A percentile compares a stretch with the other conserved stretches of the same genome.
Conservation (phyloP, 2,888 invertebrate genomes). For the Rhorus exstirpatorius region DNA sequence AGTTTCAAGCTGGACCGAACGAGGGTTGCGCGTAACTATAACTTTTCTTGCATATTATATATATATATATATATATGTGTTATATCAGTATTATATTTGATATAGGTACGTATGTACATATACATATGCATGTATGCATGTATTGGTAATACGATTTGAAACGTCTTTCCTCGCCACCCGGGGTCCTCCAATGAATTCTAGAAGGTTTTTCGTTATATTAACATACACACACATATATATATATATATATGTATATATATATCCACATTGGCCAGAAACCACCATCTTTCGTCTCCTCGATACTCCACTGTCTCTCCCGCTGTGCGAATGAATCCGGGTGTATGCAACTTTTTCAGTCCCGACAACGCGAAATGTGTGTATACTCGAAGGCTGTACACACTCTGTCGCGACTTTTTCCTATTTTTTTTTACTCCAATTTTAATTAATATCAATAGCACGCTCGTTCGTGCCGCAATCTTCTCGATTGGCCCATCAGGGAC, state of each 20-base stretch:
- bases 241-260: constrained; percentile 3
- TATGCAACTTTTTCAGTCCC: constrained; percentile 48
- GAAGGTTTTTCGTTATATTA: constrained; percentile 67
- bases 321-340: constrained; percentile 73
- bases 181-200: constrained; percentile 76
- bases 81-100: constrained; percentile 10
- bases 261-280: constrained; percentile 69
- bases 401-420: constrained; percentile 71
- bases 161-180: constrained; percentile 63
- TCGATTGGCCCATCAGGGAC: constrained; percentile 13
- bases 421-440: constrained; percentile 81
- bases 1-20: constrained; percentile 18
- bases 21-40: constrained; percentile 52
- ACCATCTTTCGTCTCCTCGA: constrained; percentile 71
- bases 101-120: not conserved
- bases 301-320: constrained; percentile 74
- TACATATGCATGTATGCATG: constrained; percentile 5
- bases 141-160: constrained; percentile 41
- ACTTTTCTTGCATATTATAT: constrained; percentile 9
- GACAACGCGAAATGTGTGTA: constrained; percentile 41
- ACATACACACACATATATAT: constrained; percentile 1
- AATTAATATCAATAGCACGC: constrained; percentile 80
- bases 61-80: too few relatives aligned
- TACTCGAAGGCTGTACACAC: constrained; percentile 42
- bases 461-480: constrained; percentile 74